Evolutionary conservation across 2,888 invertebrate genomes (phyloP), one percentile per base, ranked within the genome.

Genomic region (Troides helena): DNA sequence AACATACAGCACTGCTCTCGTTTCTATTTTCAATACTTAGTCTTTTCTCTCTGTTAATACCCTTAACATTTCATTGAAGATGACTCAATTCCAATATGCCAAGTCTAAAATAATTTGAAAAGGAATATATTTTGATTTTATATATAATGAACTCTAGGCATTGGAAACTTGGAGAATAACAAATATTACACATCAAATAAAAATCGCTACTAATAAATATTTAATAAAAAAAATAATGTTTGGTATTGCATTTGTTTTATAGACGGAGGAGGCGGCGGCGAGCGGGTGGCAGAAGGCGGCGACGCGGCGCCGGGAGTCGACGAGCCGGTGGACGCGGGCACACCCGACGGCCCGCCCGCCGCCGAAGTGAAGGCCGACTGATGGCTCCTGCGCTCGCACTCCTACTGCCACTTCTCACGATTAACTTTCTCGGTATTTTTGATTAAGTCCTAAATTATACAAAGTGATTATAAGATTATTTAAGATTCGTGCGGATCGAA

Each of bases 371-470:
- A 87, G 81, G 81, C 85, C 74, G 87, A 88, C 80, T 86, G 85
- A 85, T 78, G 75, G 72, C 60, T 63, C 30, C 36, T 62, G 30
- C 65, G 62, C 65, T n/a, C n/a, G 30, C 43, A 36, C 60, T 18
- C 18, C 18, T 62, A 65, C 62, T 65, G 58, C 58, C 71, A 62
- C 70, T 39, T 60, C 53, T 50, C 68, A 68, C 79, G 81, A 79
- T 77, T 81, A 85, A 85, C 80, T 81, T 84, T 87, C 89, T 89
- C 88, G 88, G 86, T 90, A 89, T 89, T 86, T 65, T 83, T 88
- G 85, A 87, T 86, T 88, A 90, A 88, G 88, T 88, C 89, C 83
- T 90, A 90, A 91, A 91, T 91, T 91, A 89, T 89, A 85, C 84
- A 90, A 90, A 88, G 90, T 89, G 89, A 67, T 83, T 88, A 80